Evolutionary conservation across 30 jellyfish, hydroid and myxozoan genomes (phyloP).

Genomic region (Turritopsis dohrnii): DNA sequence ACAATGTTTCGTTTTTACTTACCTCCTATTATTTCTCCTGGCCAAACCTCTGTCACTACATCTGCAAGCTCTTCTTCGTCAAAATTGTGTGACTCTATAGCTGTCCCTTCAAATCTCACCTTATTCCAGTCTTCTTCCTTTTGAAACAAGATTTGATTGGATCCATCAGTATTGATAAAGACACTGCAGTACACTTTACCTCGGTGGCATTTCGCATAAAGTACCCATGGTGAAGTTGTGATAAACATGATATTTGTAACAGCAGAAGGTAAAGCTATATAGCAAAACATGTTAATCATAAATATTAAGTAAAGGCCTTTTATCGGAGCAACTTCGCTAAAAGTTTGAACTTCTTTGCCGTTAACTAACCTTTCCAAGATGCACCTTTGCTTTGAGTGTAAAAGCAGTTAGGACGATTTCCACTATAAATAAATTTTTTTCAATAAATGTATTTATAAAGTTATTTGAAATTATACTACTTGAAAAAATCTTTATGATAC

Average conservation of each 20-base stretch:
- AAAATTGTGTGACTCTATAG: not conserved
- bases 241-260: not conserved
- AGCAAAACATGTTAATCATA: too few species aligned
- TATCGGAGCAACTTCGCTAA: too few species aligned
- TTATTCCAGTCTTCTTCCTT: not conserved
- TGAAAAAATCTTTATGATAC: too few species aligned
- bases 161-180: not conserved
- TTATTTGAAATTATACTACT: too few species aligned
- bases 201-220: not conserved
- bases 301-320: too few species aligned
- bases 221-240: not conserved
- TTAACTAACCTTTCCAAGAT: not conserved
- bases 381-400: not conserved
- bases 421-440: not conserved
- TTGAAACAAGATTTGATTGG: not conserved
- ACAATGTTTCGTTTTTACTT: too few species aligned
- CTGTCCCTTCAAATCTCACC: not conserved
- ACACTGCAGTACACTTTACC: not conserved
- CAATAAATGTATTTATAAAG: too few species aligned
- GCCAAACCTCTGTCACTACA: not conserved
- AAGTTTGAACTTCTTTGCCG: too few species aligned
- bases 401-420: not conserved
- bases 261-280: not conserved
- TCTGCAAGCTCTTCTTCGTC: not conserved
- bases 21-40: not conserved